A percentile compares a stretch with the other conserved stretches of the same genome.
Conservation (phyloP, 1,140 invertebrate species). For the Galendromus occidentalis region DNA sequence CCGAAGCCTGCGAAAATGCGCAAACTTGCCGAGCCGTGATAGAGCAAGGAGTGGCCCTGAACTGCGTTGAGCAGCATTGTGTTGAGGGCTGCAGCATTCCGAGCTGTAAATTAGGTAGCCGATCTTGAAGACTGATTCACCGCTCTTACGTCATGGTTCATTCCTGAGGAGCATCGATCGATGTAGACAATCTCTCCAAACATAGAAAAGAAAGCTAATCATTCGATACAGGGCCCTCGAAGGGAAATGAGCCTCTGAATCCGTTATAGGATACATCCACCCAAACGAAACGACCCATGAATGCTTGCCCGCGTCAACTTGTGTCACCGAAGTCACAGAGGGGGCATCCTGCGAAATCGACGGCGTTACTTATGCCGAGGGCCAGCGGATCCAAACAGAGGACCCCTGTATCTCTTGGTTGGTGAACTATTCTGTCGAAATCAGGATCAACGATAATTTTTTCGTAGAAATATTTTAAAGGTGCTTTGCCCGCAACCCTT, state of each 20-base stretch:
- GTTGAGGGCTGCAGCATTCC: slow-evolving; percentile 51
- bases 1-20: slow-evolving; percentile 40
- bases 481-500: too few species aligned
- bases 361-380: slow-evolving; percentile 15
- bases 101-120: slow-evolving; percentile 42
- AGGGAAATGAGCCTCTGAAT: too few species aligned
- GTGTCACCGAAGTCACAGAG: slow-evolving; percentile 24
- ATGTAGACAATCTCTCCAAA: too few species aligned
- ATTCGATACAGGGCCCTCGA: too few species aligned
- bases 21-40: background rate
- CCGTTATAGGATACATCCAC: background rate
- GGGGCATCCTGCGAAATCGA: background rate
- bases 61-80: slow-evolving; percentile 49
- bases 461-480: background rate
- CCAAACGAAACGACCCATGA: background rate
- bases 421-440: too few species aligned
- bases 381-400: slow-evolving; percentile 12
- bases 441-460: too few species aligned
- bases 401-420: slow-evolving; percentile 54
- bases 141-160: too few species aligned
- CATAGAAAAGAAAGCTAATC: too few species aligned
- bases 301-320: slow-evolving; percentile 36
- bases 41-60: slow-evolving; percentile 24
- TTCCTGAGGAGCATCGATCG: too few species aligned
- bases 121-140: too few species aligned